A percentile compares a stretch with the other conserved stretches of the same genome.
phyloP scores from a whole-genome alignment of 2,888 invertebrate species.

The Polylopha cassiicola region DNA sequence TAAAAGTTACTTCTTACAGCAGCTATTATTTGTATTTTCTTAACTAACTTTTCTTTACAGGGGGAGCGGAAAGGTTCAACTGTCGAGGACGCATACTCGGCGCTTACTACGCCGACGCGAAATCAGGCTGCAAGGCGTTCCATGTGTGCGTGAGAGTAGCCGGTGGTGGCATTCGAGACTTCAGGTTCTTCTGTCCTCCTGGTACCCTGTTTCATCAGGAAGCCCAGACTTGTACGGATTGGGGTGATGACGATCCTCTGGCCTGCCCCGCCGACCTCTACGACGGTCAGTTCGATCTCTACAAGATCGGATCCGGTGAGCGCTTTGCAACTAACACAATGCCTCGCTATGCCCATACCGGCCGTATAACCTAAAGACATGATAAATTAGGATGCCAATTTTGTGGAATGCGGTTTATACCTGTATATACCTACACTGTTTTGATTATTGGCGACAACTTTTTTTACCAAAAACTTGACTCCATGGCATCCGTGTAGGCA shows the following conservation, averaged over 20 bases:
- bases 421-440: too few species aligned
- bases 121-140: slow-evolving; percentile 92
- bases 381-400: too few species aligned
- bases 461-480: too few species aligned
- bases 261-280: slow-evolving; percentile 90
- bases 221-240: slow-evolving; percentile 93
- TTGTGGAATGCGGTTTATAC: too few species aligned
- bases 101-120: slow-evolving; percentile 91
- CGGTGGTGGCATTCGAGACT: slow-evolving; percentile 87
- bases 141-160: slow-evolving; percentile 92
- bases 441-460: too few species aligned
- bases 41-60: slow-evolving; percentile 37
- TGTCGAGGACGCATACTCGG: slow-evolving; percentile 91
- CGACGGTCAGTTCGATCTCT: slow-evolving; percentile 91
- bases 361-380: slow-evolving; percentile 2
- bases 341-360: slow-evolving; percentile 33
- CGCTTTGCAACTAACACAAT: slow-evolving; percentile 69
- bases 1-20: too few species aligned
- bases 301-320: slow-evolving; percentile 86
- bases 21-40: too few species aligned
- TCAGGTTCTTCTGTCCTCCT: slow-evolving; percentile 92
- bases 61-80: slow-evolving; percentile 81
- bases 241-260: slow-evolving; percentile 85
- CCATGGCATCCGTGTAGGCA: too few species aligned
- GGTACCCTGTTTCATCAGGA: slow-evolving; percentile 94